Percentiles rank a stretch among this genome's conserved stretches.
Conservation (phyloP, 1,140 invertebrate genomes). For the Aphaenogaster rudis region DNA sequence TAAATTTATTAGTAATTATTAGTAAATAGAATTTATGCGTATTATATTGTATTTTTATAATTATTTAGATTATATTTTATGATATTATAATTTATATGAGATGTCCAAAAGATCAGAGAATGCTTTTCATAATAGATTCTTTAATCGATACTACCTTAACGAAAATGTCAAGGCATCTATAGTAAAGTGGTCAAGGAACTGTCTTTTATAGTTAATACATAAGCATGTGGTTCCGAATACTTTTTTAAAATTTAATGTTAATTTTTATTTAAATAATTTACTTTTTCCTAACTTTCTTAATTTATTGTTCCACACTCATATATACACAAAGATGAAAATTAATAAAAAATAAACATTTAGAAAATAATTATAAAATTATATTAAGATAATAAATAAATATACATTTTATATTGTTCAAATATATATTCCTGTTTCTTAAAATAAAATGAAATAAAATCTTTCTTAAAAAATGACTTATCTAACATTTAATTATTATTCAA, state of each 20-base stretch:
- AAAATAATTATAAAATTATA: neutral
- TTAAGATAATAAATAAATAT: no score
- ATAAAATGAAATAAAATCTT: neutral
- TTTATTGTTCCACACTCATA: neutral
- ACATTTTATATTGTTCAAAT: neutral
- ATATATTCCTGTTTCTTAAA: neutral
- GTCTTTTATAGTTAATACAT: neutral
- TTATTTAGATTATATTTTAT: neutral
- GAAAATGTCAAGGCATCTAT: slow-evolving; percentile 9
- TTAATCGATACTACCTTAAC: neutral
- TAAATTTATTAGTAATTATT: slow-evolving; percentile 4
- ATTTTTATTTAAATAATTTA: neutral
- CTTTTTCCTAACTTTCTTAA: neutral
- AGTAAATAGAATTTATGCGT: neutral
- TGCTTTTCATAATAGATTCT: slow-evolving; percentile 5
- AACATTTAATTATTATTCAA: neutral
- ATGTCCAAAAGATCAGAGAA: neutral
- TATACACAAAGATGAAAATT: neutral
- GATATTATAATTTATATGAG: neutral
- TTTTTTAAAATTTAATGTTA: neutral
- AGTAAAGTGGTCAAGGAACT: neutral
- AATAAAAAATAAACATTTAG: neutral
- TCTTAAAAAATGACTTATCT: no score
- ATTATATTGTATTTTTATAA: slow-evolving; percentile 1
- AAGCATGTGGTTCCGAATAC: neutral